These are phyloP conservation scores for Drosophila planitibia DNA, from an alignment of 2,888 invertebrate species.

Conservation along the genomic window DNA sequence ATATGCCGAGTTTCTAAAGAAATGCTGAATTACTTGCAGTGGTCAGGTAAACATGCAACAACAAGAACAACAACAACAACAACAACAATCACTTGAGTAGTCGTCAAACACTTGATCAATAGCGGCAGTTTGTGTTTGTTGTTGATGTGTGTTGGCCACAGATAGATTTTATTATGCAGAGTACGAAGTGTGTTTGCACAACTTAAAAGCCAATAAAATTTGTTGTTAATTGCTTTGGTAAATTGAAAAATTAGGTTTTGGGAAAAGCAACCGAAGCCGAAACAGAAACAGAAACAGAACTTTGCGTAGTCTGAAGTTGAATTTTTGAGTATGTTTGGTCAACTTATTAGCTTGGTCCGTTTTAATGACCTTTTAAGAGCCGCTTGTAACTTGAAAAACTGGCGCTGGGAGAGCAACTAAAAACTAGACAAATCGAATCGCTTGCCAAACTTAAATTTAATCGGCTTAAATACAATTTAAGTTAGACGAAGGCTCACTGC, in stretches of 20 bases:
- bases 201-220: slow-evolving; percentile 80
- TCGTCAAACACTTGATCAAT: slow-evolving; percentile 75
- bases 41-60: slow-evolving; percentile 46
- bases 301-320: slow-evolving; percentile 41
- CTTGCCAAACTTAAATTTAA: slow-evolving; percentile 65
- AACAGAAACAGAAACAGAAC: slow-evolving; percentile 31
- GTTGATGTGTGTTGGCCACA: slow-evolving; percentile 46
- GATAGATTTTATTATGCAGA: slow-evolving; percentile 60
- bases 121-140: slow-evolving; percentile 48
- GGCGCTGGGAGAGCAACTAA: slow-evolving; percentile 3
- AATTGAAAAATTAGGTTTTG: slow-evolving; percentile 81
- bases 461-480: slow-evolving; percentile 77
- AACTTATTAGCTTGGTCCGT: slow-evolving; percentile 66
- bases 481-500: slow-evolving; percentile 26
- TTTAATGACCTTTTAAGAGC: slow-evolving; percentile 73
- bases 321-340: slow-evolving; percentile 46
- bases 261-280: slow-evolving; percentile 50
- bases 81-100: slow-evolving; percentile 50
- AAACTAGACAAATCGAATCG: slow-evolving; percentile 76
- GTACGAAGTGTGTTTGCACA: slow-evolving; percentile 65
- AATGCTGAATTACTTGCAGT: slow-evolving; percentile 54
- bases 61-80: not conserved
- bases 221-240: slow-evolving; percentile 78
- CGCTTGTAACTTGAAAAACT: slow-evolving; percentile 5
- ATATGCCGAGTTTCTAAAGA: slow-evolving; percentile 43